Conservation (phyloP, 1,140 invertebrate species). For the Drosophila melanica region DNA sequence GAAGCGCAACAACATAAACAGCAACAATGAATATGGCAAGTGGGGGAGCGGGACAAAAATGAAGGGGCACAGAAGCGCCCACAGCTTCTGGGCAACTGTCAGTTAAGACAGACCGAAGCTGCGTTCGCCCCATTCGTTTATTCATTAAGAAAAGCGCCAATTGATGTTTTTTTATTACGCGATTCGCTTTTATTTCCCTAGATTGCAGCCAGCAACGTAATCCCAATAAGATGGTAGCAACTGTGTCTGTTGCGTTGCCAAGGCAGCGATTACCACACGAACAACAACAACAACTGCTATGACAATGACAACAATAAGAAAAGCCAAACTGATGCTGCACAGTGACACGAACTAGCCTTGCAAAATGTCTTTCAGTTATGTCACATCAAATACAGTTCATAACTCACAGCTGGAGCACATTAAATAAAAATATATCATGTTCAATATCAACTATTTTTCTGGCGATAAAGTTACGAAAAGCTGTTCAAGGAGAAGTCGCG, state of each 20-base stretch:
- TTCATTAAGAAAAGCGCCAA: constrained; percentile 71
- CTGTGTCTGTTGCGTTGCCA: constrained; percentile 39
- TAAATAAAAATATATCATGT: constrained; percentile 13
- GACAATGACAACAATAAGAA: constrained; percentile 17
- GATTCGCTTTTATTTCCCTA: constrained; percentile 55
- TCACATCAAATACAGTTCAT: constrained; percentile 22
- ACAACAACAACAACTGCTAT: constrained; percentile 7
- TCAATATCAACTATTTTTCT: constrained; percentile 1
- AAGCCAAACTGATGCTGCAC: constrained; percentile 55
- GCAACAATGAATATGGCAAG: constrained; percentile 4
- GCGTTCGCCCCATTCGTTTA: constrained; percentile 50
- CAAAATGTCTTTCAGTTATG: constrained; percentile 31
- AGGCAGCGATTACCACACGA: constrained; percentile 47
- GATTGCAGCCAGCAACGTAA: constrained; percentile 59
- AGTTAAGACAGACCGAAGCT: constrained; percentile 55
- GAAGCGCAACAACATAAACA: constrained; percentile 63
- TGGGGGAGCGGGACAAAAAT: not conserved
- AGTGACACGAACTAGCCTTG: constrained; percentile 24
- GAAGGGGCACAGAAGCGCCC: constrained; percentile 6
- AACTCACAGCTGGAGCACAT: constrained; percentile 15
- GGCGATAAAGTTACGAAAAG: not conserved
- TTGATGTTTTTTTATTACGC: constrained; percentile 72
- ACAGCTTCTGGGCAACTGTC: constrained; percentile 42
- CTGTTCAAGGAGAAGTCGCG: not conserved
- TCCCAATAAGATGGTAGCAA: constrained; percentile 63